Evolutionary conservation across 2,888 invertebrate species (phyloP), one percentile per base, ranked within the genome.

Genomic region (Phortica okadai): DNA sequence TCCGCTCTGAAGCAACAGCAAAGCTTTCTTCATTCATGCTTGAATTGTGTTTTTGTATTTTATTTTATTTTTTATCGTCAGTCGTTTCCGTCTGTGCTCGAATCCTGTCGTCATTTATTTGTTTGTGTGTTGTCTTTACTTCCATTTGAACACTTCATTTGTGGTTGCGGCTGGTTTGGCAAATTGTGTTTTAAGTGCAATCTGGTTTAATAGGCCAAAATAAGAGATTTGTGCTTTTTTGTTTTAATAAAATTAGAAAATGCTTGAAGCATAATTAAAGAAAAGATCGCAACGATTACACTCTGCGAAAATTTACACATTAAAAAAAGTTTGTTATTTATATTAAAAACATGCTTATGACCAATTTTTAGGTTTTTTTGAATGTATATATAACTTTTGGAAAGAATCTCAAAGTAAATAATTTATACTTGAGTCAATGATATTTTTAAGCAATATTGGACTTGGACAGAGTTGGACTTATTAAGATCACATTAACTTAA

Each of bases 141-240:
- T 54, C 33, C 56, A 33, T 54, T 72, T 21, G n/a, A 54, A 56
- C 70, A 72, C 56, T 72, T 72, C 70, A 56, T 72, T 72, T 72
- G 70, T 56, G 70, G 70, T 72, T n/a, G 50, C 33, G 70, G 54
- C 25, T 72, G 14, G 70, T 72, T 70, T 16, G 50, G 33, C 50
- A 21, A 70, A 70, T 72, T 72, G 70, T 11, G 11, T 72, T 72
- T 54, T 7, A 54, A 72, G 14, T 56, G 44, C 54, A 54, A 50
- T 50, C 50, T 21, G 33, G 14, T 72, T 72, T 41, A 72, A 72
- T 54, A 45, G 33, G 25, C 59, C 25, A 50, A 50, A 50, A 50
- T 50, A 11, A 50, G 50, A 11, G 50, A 50, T 11, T 50, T 50
- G 8, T 8, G 50, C 50, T 11, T 50, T 11, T 14, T 50, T 50